phyloP scores from a whole-genome alignment of 2,797 vertebrate genomes.

The Dendrocincla fuliginosa region DNA sequence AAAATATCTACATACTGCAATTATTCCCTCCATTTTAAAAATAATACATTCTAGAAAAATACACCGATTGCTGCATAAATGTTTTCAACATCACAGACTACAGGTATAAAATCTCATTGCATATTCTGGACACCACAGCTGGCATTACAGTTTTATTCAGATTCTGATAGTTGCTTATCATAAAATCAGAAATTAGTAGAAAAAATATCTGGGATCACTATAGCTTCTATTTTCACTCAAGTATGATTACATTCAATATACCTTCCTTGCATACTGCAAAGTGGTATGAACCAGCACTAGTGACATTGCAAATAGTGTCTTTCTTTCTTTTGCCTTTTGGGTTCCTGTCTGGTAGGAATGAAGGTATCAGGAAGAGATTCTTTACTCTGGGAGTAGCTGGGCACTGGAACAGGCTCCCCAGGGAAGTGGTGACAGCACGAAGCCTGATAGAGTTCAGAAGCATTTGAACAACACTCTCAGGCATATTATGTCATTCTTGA shows the following conservation, averaged over 20 bases:
- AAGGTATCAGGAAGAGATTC: background rate
- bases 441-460: background rate
- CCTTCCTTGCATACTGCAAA: background rate
- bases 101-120: background rate
- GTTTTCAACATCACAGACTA: background rate
- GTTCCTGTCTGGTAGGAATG: background rate
- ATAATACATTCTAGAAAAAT: background rate
- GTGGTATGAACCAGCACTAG: background rate
- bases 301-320: background rate
- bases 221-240: background rate
- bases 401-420: background rate
- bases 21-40: background rate
- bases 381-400: background rate
- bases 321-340: background rate
- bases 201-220: background rate
- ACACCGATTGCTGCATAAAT: background rate
- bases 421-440: background rate
- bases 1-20: background rate
- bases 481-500: background rate
- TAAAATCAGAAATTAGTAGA: background rate
- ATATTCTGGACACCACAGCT: background rate
- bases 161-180: background rate
- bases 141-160: background rate
- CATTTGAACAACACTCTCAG: background rate
- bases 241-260: background rate